Conservation (phyloP, 1,140 invertebrate genomes). For the Wasmannia auropunctata region DNA sequence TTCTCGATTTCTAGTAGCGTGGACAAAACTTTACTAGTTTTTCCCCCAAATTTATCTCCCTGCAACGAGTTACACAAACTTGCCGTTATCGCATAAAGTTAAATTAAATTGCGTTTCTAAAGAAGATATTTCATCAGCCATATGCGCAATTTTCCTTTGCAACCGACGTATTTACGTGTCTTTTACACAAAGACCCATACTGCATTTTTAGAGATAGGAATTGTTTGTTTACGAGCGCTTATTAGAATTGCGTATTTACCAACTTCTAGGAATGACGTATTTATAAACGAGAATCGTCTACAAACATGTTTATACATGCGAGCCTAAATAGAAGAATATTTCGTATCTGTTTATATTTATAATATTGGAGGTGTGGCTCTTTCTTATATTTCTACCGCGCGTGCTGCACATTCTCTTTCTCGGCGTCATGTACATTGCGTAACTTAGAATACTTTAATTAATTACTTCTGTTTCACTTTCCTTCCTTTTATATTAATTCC, state of each 20-base stretch:
- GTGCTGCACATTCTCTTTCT: background rate
- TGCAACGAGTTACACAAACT: background rate
- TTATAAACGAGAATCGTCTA: background rate
- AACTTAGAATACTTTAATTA: conserved; percentile 8
- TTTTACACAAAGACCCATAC: too few species aligned
- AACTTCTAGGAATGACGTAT: background rate
- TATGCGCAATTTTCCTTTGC: background rate
- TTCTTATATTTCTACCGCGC: background rate
- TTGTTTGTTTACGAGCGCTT: background rate
- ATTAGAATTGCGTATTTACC: background rate
- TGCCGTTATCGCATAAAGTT: background rate
- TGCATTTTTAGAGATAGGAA: background rate
- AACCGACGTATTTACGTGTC: background rate
- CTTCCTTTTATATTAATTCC: background rate
- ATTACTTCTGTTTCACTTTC: conserved; percentile 11
- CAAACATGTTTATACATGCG: background rate
- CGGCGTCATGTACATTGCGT: background rate
- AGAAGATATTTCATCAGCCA: background rate
- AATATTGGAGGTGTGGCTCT: background rate
- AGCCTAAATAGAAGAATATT: background rate
- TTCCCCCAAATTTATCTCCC: background rate
- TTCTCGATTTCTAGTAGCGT: too few species aligned
- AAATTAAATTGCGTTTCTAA: background rate
- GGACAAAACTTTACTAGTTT: background rate
- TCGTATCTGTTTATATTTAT: background rate